Percentiles rank a stretch among this genome's conserved stretches.
phyloP scores from a whole-genome alignment of 35 echinoderm and acorn worm genomes.

The Chiridota heheva region DNA sequence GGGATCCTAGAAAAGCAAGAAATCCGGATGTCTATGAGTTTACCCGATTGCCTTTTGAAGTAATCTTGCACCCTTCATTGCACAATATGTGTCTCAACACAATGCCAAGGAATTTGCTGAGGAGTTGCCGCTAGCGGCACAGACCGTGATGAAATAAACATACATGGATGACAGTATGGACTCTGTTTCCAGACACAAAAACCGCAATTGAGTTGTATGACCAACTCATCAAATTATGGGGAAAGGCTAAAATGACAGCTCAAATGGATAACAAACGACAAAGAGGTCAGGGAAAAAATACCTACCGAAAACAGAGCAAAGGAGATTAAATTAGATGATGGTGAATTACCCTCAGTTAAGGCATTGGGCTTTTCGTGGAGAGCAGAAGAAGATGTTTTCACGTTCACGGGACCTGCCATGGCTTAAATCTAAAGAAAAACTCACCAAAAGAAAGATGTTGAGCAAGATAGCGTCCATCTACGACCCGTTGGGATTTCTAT shows the following conservation, averaged over 20 bases:
- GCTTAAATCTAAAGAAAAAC: neutral
- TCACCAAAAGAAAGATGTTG: conserved; percentile 25
- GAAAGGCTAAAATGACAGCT: conserved; percentile 25
- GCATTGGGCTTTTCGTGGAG: conserved; percentile 7
- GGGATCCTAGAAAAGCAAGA: neutral
- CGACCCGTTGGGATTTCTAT: conserved; percentile 35
- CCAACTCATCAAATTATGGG: conserved; percentile 24
- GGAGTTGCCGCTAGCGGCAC: neutral
- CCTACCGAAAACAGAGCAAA: conserved; percentile 24
- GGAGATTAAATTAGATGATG: conserved; percentile 10
- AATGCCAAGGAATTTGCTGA: neutral
- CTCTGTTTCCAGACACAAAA: conserved; percentile 13
- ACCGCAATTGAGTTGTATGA: conserved; percentile 1
- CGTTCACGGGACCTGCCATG: neutral
- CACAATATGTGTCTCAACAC: conserved; percentile 2
- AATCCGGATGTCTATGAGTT: conserved; percentile 27
- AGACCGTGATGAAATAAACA: conserved; percentile 5
- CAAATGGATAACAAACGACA: conserved; percentile 44
- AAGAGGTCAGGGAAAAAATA: conserved; percentile 7
- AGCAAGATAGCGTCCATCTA: conserved; percentile 30
- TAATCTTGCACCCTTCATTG: conserved; percentile 23
- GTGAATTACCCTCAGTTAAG: conserved; percentile 31
- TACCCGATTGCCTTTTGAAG: conserved; percentile 14
- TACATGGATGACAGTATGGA: conserved; percentile 53
- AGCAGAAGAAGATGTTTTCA: conserved; percentile 40